Base-by-base conservation (phyloP, 2,113 vertebrate genomes). In the Thomomys bottae region DNA sequence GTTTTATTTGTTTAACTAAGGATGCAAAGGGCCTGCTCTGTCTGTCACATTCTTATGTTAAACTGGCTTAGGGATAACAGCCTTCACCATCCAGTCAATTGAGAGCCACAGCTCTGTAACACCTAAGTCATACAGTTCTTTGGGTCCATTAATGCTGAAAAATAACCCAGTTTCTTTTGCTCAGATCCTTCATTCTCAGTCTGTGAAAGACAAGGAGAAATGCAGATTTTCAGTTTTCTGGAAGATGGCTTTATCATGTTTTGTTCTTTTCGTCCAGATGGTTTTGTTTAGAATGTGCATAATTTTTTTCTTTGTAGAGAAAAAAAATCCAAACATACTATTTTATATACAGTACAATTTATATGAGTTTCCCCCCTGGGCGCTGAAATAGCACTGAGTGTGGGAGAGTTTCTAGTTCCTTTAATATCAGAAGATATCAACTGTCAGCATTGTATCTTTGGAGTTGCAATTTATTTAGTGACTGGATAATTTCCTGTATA, bases 221-320 rank as follows among this genome's bases (percentile, higher is more conserved):
- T 8, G 17, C 11, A 70, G 20, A 12, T 28, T 23, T 84, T 90
- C 18, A 61, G 59, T 30, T 68, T 91, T 8, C n/a, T 66, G 30
- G 34, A 34, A 83, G 89, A 71, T 28, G 1, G 28, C 61, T 77
- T 76, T 42, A 70, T 90, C 40, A 42, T 8, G 49, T 61, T 79
- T 85, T 66, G 71, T 21, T 77, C 59, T 84, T 81, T 93, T 79
- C 68, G 91, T 88, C 86, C 90, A 96, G 92, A 90, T 95, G 90
- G 90, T 59, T 93, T 83, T 90, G 59, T 71, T 96, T 93, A 94
- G 90, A 93, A 91, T 68, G 20, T 75, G 38, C 68, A 87, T 34
- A 32, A 84, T 92, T 67, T 17, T 54, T 54, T 87, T 90, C 57
- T 92, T 78, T 77, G n/a, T 70, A 78, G 40, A 23, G 38, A 45